These are phyloP conservation scores for Ellobius talpinus DNA, from an alignment of 2,113 vertebrate genomes.

Conservation along the genomic window DNA sequence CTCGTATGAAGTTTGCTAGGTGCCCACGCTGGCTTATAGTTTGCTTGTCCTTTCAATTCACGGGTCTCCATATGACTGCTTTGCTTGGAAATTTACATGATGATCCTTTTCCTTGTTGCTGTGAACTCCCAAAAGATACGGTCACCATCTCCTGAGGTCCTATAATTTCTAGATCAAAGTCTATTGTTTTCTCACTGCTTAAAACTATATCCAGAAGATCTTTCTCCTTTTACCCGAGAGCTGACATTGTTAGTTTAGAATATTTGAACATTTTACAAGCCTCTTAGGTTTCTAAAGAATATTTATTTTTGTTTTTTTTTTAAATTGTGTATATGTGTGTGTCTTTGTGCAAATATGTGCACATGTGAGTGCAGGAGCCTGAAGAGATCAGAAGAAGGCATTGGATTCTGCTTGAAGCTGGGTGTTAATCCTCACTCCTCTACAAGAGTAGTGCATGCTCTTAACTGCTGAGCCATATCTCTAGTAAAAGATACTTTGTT, in stretches of 20 bases:
- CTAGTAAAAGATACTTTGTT: not conserved
- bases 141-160: conserved; percentile 36
- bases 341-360: too few relatives aligned
- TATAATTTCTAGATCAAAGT: conserved; percentile 57
- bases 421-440: not conserved
- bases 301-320: not conserved
- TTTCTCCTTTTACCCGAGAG: conserved; percentile 45
- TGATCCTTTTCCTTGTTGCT: not conserved
- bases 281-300: not conserved
- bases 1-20: not conserved
- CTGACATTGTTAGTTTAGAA: conserved; percentile 41
- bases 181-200: conserved; percentile 51
- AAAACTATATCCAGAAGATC: conserved; percentile 57
- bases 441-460: not conserved
- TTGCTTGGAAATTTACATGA: conserved; percentile 18
- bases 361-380: not conserved
- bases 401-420: too few relatives aligned
- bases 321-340: not conserved
- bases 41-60: not conserved
- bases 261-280: conserved; percentile 10
- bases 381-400: not conserved
- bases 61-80: not conserved
- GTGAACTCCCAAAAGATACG: conserved; percentile 14
- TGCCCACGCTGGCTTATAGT: not conserved
- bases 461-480: not conserved